Evolutionary conservation across 2,113 vertebrate genomes (phyloP).

Genomic region (Oreamnos americanus): DNA sequence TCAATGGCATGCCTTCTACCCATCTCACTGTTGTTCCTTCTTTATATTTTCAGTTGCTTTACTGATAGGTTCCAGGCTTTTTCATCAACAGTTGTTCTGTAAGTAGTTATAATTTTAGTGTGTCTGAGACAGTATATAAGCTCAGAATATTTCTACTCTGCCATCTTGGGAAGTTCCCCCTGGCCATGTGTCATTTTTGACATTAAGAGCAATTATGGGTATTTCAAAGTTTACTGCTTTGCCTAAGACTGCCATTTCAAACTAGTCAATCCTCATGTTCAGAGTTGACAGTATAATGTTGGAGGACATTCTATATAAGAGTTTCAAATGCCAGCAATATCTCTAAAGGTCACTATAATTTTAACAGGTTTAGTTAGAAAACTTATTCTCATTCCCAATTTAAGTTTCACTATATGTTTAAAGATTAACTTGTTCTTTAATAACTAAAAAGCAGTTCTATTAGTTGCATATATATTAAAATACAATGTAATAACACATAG

Average conservation of each 20-base stretch:
- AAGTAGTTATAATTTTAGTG: background rate
- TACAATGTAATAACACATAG: background rate
- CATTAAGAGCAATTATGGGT: constrained; percentile 61
- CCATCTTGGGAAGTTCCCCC: background rate
- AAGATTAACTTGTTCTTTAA: background rate
- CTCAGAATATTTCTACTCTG: background rate
- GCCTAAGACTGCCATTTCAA: constrained; percentile 56
- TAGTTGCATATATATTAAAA: background rate
- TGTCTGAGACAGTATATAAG: background rate
- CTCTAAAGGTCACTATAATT: constrained; percentile 63
- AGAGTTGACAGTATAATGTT: constrained; percentile 49
- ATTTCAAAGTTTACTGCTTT: constrained; percentile 62
- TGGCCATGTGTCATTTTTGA: constrained; percentile 59
- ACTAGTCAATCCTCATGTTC: constrained; percentile 50
- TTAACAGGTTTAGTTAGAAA: constrained; percentile 59
- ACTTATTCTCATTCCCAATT: constrained; percentile 15
- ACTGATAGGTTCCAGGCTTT: background rate
- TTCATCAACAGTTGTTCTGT: background rate
- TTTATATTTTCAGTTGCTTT: background rate
- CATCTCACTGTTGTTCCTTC: background rate
- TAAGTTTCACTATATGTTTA: constrained; percentile 5
- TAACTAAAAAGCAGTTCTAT: background rate
- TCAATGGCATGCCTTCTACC: background rate
- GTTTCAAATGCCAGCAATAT: constrained; percentile 67
- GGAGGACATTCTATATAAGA: constrained; percentile 48